Evolutionary conservation across 37 sponge, comb jelly and placozoan species (phyloP).

Genomic region (Cliona cf. orientalis): DNA sequence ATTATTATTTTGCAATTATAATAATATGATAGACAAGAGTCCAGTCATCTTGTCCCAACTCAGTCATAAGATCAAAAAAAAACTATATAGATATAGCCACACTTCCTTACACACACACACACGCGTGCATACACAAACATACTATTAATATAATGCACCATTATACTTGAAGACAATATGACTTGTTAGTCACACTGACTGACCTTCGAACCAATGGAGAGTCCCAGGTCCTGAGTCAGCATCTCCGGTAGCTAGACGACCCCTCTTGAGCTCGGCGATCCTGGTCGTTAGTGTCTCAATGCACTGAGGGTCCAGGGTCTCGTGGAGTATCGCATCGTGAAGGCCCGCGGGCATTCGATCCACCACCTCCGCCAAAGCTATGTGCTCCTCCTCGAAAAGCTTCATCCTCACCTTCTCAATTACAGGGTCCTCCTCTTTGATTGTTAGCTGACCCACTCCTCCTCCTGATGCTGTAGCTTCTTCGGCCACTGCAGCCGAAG

Average conservation of each 20-base stretch:
- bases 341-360: constrained; percentile 26
- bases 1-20: too few relatives aligned
- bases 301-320: constrained; percentile 3
- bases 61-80: too few relatives aligned
- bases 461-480: not conserved
- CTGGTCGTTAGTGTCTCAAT: constrained; percentile 9
- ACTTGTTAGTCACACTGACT: not conserved
- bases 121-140: not conserved
- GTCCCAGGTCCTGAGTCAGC: constrained; percentile 59
- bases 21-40: too few relatives aligned
- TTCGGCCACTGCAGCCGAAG: not conserved
- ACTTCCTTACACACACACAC: not conserved
- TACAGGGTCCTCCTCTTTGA: not conserved
- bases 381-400: constrained; percentile 12
- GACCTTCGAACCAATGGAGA: constrained; percentile 83
- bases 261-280: constrained; percentile 41
- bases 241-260: constrained; percentile 64
- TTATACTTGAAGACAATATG: not conserved
- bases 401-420: not conserved
- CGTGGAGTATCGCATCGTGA: constrained; percentile 45
- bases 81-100: not conserved
- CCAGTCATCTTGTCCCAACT: too few relatives aligned
- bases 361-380: constrained; percentile 27
- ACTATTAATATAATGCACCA: not conserved
- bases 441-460: not conserved